phyloP scores from a whole-genome alignment of 2,888 invertebrate species.

The Adineta ricciae region DNA sequence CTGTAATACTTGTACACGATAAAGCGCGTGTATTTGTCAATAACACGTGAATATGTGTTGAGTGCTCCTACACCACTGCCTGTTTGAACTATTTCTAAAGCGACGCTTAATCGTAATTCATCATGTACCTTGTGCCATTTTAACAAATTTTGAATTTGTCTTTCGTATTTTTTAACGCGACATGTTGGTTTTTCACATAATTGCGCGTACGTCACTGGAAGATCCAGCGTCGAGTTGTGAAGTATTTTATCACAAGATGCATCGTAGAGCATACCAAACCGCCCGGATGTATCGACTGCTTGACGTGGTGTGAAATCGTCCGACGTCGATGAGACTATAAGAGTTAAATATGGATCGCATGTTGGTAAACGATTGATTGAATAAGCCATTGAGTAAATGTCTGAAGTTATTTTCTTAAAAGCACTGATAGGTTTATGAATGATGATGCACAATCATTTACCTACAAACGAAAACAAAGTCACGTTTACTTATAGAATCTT shows the following conservation, averaged over 20 bases:
- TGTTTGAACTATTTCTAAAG: not conserved
- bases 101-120: not conserved
- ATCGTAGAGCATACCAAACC: not conserved
- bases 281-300: not conserved
- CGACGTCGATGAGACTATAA: not conserved
- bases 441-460: too few species aligned
- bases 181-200: not conserved
- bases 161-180: not conserved
- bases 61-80: not conserved
- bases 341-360: not conserved
- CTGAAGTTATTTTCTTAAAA: not conserved
- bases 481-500: too few species aligned
- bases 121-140: not conserved
- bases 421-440: too few species aligned
- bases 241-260: not conserved
- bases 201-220: rapidly evolving
- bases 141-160: not conserved
- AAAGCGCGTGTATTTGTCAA: not conserved
- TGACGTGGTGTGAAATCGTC: not conserved
- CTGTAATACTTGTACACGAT: not conserved
- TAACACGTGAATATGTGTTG: not conserved
- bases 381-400: not conserved
- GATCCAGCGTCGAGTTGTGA: not conserved
- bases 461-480: too few species aligned
- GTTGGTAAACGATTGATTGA: not conserved